A percentile compares a stretch with the other conserved stretches of the same genome.
phyloP scores from a whole-genome alignment of 2,888 invertebrate genomes.

The Drosophila meridionalis region DNA sequence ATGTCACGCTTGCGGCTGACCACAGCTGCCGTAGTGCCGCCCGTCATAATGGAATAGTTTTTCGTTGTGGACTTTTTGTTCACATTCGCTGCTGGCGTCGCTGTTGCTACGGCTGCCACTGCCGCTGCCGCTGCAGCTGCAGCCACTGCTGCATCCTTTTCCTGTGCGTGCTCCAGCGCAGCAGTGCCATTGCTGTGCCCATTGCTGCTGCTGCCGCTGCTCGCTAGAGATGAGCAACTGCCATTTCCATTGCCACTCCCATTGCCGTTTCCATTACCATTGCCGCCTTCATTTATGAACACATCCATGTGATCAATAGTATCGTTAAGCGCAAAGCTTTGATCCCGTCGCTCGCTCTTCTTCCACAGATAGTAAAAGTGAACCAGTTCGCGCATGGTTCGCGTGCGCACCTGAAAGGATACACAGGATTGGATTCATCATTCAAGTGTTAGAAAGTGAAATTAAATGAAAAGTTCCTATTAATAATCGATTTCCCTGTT shows the following conservation, averaged over 20 bases:
- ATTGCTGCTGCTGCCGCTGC: conserved; percentile 30
- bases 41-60: conserved; percentile 81
- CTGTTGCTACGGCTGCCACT: background rate
- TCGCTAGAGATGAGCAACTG: conserved; percentile 50
- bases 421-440: conserved; percentile 10
- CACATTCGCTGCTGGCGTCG: conserved; percentile 5
- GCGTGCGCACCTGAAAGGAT: conserved; percentile 88
- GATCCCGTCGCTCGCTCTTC: conserved; percentile 98
- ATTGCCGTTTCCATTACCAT: conserved; percentile 43
- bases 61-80: conserved; percentile 55
- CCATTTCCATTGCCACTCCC: conserved; percentile 39
- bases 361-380: conserved; percentile 99
- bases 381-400: conserved; percentile 98
- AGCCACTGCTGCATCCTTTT: background rate
- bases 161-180: conserved; percentile 24
- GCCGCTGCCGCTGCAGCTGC: background rate
- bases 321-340: conserved; percentile 82
- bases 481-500: background rate
- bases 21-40: conserved; percentile 33
- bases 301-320: conserved; percentile 84
- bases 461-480: background rate
- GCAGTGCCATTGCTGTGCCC: conserved; percentile 36
- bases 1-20: conserved; percentile 48
- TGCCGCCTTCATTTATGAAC: conserved; percentile 79
- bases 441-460: background rate